Conservation (phyloP, 2,888 invertebrate species). For the Drosophila longiperda region DNA sequence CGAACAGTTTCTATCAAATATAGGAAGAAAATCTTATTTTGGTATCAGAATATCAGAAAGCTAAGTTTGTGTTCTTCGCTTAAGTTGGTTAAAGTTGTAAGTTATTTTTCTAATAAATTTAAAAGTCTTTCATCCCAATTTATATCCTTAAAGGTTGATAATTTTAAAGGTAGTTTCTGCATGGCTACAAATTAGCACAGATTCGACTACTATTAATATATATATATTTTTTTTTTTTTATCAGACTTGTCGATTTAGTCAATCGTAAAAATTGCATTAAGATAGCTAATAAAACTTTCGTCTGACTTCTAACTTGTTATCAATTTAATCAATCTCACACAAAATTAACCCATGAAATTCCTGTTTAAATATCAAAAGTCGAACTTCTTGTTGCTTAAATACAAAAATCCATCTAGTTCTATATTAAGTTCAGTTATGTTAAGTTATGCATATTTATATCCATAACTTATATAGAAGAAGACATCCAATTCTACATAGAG, state of each 20-base stretch:
- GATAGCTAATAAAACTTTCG: neutral
- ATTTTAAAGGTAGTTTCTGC: neutral
- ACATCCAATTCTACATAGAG: slow-evolving; percentile 1
- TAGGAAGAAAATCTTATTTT: slow-evolving; percentile 12
- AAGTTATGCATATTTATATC: neutral
- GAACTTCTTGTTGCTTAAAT: neutral
- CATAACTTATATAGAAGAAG: too few relatives aligned
- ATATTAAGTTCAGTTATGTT: slow-evolving; percentile 3
- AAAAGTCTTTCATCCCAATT: neutral
- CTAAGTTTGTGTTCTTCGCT: neutral
- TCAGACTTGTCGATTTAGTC: neutral
- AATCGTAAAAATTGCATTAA: neutral
- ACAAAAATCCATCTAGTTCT: neutral
- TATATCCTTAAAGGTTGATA: neutral
- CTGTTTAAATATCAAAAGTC: neutral
- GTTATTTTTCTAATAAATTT: neutral
- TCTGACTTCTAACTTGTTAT: neutral
- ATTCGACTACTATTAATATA: neutral
- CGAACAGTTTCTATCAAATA: slow-evolving; percentile 78
- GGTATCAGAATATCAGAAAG: too few relatives aligned
- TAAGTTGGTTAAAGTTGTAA: neutral
- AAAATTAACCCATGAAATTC: neutral
- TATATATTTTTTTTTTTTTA: neutral
- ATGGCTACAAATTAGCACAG: neutral
- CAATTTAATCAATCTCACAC: neutral